Conservation (phyloP, 2,888 invertebrate species). For the Caenorhabditis sp. region DNA sequence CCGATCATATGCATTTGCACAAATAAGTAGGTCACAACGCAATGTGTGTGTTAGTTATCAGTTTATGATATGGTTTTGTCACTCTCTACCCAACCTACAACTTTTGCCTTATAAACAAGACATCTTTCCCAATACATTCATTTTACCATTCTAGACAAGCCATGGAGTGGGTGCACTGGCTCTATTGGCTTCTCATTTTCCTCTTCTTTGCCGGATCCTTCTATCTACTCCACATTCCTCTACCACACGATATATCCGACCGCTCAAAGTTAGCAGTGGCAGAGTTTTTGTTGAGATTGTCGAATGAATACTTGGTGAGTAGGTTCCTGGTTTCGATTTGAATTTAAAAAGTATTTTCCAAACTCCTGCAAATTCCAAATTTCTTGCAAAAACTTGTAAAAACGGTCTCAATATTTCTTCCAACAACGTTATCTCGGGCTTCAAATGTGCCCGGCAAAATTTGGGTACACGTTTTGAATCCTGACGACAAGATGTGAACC, state of each 20-base stretch:
- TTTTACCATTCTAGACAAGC: slow-evolving; percentile 4
- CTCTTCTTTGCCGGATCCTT: slow-evolving; percentile 57
- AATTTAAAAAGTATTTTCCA: no score
- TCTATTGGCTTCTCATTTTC: slow-evolving; percentile 57
- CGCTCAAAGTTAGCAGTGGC: slow-evolving; percentile 71
- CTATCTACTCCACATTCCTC: slow-evolving; percentile 67
- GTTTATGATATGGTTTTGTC: neutral
- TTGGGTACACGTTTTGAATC: no score
- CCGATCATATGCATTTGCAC: no score
- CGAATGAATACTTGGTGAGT: slow-evolving; percentile 73
- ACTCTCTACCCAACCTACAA: neutral
- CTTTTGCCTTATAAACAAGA: neutral
- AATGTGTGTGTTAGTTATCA: neutral
- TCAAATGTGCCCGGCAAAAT: no score
- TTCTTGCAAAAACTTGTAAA: no score
- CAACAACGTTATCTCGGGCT: no score
- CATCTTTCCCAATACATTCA: neutral
- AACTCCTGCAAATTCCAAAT: no score
- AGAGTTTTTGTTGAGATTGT: slow-evolving; percentile 72
- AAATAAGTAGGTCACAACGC: neutral
- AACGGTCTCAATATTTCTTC: no score
- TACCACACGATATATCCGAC: slow-evolving; percentile 73
- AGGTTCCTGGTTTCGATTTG: neutral
- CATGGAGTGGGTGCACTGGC: slow-evolving; percentile 48
- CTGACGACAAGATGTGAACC: no score